phyloP scores from a whole-genome alignment of 1,140 invertebrate species.

The Thaumatotibia leucotreta region DNA sequence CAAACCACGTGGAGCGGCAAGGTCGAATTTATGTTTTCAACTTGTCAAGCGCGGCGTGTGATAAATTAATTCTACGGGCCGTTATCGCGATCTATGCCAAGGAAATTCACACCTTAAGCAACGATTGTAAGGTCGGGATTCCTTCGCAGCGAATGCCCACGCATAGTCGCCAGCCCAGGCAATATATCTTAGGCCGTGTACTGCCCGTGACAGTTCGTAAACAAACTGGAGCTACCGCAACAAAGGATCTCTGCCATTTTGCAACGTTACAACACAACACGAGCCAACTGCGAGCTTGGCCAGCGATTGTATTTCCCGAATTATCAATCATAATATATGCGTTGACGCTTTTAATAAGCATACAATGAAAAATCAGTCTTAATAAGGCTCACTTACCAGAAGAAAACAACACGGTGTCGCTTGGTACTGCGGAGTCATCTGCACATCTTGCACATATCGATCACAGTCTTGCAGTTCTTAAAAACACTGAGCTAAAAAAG shows the following conservation, averaged over 20 bases:
- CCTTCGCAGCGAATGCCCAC: conserved; percentile 37
- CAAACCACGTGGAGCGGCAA: conserved; percentile 73
- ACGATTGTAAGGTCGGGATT: conserved; percentile 34
- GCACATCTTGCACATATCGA: conserved; percentile 75
- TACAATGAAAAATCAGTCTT: background rate
- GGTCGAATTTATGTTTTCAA: conserved; percentile 77
- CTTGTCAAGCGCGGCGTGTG: conserved; percentile 76
- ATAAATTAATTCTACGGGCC: conserved; percentile 76
- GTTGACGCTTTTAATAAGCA: background rate
- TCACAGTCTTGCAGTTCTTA: conserved; percentile 71
- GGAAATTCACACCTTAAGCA: conserved; percentile 34
- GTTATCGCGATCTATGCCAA: conserved; percentile 42
- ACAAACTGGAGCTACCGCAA: conserved; percentile 75
- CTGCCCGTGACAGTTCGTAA: conserved; percentile 76
- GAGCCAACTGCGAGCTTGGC: conserved; percentile 15
- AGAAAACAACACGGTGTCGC: conserved; percentile 39
- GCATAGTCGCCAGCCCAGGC: conserved; percentile 76
- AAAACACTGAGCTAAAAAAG: conserved; percentile 68
- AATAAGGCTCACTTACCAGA: conserved; percentile 54
- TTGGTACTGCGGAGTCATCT: conserved; percentile 66
- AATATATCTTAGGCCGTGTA: conserved; percentile 76
- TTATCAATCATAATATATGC: background rate
- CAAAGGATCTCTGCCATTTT: conserved; percentile 51
- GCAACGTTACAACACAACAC: conserved; percentile 23
- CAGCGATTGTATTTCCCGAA: background rate